These are phyloP conservation scores for Neoaliturus tenellus DNA, from an alignment of 2,888 invertebrate genomes.

Conservation along the genomic window DNA sequence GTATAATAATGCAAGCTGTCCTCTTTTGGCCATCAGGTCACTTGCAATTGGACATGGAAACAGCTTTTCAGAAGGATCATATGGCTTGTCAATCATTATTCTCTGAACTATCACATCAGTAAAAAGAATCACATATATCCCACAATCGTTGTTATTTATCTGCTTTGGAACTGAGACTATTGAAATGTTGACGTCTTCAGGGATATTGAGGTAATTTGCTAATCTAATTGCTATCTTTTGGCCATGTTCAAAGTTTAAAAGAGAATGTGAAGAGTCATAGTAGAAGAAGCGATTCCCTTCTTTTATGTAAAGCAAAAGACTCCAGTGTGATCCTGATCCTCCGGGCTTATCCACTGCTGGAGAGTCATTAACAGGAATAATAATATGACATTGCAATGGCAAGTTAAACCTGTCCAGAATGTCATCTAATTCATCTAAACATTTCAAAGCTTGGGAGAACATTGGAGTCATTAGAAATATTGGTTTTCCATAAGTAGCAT, in stretches of 20 bases:
- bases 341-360: slow-evolving; percentile 6
- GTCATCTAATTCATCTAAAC: not conserved
- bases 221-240: not conserved
- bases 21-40: not conserved
- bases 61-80: not conserved
- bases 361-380: not conserved
- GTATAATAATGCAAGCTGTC: not conserved
- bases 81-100: not conserved
- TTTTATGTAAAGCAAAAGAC: not conserved
- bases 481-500: not conserved
- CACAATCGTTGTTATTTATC: not conserved
- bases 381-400: not conserved
- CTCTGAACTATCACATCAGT: not conserved
- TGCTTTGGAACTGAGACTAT: not conserved
- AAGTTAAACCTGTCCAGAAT: not conserved
- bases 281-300: not conserved
- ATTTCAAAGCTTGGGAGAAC: slow-evolving; percentile 1
- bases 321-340: slow-evolving; percentile 27
- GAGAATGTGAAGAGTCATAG: not conserved
- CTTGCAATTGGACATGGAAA: not conserved
- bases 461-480: not conserved
- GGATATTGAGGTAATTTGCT: not conserved
- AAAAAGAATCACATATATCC: not conserved
- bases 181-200: not conserved
- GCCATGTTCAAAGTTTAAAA: not conserved